A percentile compares a stretch with the other conserved stretches of the same genome.
phyloP scores from a whole-genome alignment of 2,113 vertebrate genomes.

The Gulo gulo region DNA sequence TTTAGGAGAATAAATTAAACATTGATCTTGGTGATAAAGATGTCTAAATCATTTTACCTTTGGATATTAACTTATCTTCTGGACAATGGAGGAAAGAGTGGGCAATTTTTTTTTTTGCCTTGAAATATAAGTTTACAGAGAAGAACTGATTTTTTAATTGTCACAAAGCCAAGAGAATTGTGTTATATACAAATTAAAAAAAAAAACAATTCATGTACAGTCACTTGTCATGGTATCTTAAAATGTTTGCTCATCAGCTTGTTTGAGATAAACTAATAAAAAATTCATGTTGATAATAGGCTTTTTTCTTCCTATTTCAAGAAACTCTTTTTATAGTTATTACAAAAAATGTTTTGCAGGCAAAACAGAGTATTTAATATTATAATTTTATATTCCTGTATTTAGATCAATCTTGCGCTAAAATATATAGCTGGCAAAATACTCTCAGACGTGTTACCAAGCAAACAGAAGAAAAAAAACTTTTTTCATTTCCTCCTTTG shows the following conservation, averaged over 20 bases:
- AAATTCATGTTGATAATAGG: background rate
- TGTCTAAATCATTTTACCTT: background rate
- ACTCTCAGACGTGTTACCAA: background rate
- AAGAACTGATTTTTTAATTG: background rate
- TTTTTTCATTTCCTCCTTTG: background rate
- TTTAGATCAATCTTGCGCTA: background rate
- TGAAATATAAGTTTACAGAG: background rate
- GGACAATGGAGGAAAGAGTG: background rate
- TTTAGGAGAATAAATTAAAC: background rate
- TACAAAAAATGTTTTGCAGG: background rate
- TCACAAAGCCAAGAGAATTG: background rate
- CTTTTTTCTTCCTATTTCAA: background rate
- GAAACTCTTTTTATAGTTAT: background rate
- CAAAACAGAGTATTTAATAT: background rate
- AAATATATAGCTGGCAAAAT: background rate
- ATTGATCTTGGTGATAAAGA: background rate
- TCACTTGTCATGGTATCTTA: background rate
- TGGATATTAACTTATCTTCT: background rate
- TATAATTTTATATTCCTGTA: background rate
- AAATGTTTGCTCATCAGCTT: background rate
- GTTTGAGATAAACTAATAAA: background rate
- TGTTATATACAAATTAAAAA: background rate
- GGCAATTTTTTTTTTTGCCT: background rate
- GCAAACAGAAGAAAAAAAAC: background rate
- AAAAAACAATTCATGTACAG: background rate